Evolutionary conservation across 1,140 invertebrate species (phyloP), one percentile per base, ranked within the genome.

Genomic region (Philopotamus ludificatus): DNA sequence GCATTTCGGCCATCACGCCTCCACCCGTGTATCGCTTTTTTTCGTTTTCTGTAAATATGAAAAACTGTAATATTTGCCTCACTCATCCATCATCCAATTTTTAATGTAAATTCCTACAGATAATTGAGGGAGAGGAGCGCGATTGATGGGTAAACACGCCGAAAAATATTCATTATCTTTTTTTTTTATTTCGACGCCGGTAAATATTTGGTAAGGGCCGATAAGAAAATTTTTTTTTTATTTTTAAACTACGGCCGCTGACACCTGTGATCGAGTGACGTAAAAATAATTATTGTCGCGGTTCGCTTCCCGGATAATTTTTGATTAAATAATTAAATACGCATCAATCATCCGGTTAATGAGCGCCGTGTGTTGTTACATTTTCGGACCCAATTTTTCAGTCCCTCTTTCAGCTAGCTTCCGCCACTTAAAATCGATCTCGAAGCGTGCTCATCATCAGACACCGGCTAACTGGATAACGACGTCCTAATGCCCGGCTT

Each of bases 41-140:
- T 54, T 54, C 26, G 25, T 7, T n/a, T n/a, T n/a, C n/a, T 12
- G 10, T 34, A 54, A 54, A 54, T 54, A 54, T 54, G 26, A 34
- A 54, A 54, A 54, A 34, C 25, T 20, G 51, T 54, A 34, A 54
- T 54, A 34, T 54, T 54, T 54, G 51, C 51, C 51, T n/a, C n/a
- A 34, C 25, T 54, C 51, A 54, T 54, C 51, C 51, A 54, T 54
- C 51, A 54, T 34, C 25, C n/a, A n/a, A n/a, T n/a, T n/a, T n/a
- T n/a, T n/a, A n/a, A n/a, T n/a, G n/a, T n/a, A n/a, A n/a, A n/a
- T n/a, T n/a, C n/a, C n/a, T n/a, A n/a, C n/a, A n/a, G n/a, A n/a
- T n/a, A n/a, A n/a, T n/a, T n/a, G n/a, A n/a, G n/a, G 51, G 21
- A 3, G 25, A 7, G 23, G 51, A n/a, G 20, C 51, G 45, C 45